Conservation (phyloP, 2,113 vertebrate species). For the Sinocyclocheilus anophthalmus region DNA sequence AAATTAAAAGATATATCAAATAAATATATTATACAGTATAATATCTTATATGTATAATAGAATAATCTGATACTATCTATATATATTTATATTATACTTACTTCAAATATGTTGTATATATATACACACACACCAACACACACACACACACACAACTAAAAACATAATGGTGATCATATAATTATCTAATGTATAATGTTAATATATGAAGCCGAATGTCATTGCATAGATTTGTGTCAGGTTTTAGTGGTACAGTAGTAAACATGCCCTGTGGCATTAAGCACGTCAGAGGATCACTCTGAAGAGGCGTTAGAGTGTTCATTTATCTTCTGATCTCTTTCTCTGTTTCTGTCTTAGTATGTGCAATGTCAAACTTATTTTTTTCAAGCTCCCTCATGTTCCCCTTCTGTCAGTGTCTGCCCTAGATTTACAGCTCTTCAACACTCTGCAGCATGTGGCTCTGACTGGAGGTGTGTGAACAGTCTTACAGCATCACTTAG, state of each 20-base stretch:
- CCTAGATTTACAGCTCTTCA: constrained; percentile 44
- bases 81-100: no score
- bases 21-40: no score
- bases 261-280: background rate
- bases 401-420: constrained; percentile 21
- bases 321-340: constrained; percentile 5
- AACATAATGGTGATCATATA: no score
- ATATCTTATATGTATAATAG: no score
- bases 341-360: background rate
- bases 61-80: no score
- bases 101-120: no score
- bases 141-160: no score
- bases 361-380: background rate
- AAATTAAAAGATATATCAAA: no score
- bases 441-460: constrained; percentile 31
- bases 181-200: background rate
- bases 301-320: background rate
- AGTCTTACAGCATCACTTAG: constrained; percentile 18
- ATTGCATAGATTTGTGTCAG: background rate
- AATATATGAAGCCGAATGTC: background rate
- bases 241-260: background rate
- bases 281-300: constrained; percentile 3
- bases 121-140: no score
- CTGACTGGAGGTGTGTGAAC: constrained; percentile 14
- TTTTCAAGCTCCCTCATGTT: background rate